phyloP scores from a whole-genome alignment of 1,140 invertebrate species.

The Drosophila pseudoananassae region DNA sequence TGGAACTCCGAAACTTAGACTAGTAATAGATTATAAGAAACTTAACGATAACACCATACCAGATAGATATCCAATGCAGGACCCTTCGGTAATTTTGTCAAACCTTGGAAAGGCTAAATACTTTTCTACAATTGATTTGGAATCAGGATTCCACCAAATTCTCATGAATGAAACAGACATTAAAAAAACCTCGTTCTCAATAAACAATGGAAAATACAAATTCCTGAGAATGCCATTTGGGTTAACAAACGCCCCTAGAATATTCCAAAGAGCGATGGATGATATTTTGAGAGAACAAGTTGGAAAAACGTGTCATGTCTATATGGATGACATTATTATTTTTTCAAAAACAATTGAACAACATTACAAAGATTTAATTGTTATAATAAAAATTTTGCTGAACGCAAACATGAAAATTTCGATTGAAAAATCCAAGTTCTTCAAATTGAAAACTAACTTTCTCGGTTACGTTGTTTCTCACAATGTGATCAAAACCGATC shows the following conservation, averaged over 20 bases:
- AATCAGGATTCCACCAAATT: not conserved
- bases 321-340: conserved; percentile 5
- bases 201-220: conserved; percentile 3
- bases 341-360: conserved; percentile 2
- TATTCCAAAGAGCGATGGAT: not conserved
- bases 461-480: not conserved
- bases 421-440: conserved; percentile 6
- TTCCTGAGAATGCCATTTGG: not conserved
- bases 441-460: not conserved
- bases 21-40: conserved; percentile 10
- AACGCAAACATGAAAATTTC: conserved; percentile 10
- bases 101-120: not conserved
- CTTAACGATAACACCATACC: conserved; percentile 7
- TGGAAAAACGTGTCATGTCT: not conserved
- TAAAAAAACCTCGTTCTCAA: not conserved
- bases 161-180: conserved; percentile 1
- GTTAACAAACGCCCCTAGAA: not conserved
- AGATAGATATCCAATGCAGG: conserved; percentile 7
- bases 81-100: not conserved
- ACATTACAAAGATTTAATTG: not conserved
- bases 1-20: not conserved
- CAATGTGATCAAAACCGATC: not conserved
- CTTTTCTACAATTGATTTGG: not conserved
- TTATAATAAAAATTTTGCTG: not conserved
- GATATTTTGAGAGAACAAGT: not conserved